Evolutionary conservation across 1,140 invertebrate species (phyloP).

Genomic region (honey bee (Apis mellifera)): DNA sequence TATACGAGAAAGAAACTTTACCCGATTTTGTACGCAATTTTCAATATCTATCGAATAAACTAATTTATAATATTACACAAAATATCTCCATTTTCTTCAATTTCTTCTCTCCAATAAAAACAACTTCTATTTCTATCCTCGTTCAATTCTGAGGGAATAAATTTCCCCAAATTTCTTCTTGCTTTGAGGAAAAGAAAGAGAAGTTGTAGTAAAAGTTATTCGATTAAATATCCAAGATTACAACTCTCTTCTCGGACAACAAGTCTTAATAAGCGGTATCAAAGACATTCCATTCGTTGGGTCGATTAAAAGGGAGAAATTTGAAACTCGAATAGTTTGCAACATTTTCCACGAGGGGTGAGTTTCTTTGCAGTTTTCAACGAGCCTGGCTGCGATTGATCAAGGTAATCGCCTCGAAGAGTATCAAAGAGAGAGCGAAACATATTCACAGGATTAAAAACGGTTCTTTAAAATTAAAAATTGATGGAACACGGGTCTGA

Average conservation of each 20-base stretch:
- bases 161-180: background rate
- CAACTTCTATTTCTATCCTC: too few species aligned
- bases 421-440: too few species aligned
- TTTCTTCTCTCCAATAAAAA: too few species aligned
- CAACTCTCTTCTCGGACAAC: too few species aligned
- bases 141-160: too few species aligned
- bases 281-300: background rate
- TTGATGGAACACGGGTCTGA: too few species aligned
- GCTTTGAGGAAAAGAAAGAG: background rate
- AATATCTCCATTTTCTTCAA: background rate
- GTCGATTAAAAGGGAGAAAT: background rate
- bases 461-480: too few species aligned
- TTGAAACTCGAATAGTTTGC: background rate
- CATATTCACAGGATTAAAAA: too few species aligned
- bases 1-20: background rate
- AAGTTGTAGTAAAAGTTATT: background rate
- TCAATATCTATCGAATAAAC: background rate
- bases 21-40: slow-evolving; percentile 8
- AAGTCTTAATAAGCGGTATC: background rate
- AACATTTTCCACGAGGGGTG: background rate
- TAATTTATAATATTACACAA: slow-evolving; percentile 2
- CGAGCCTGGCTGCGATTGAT: slow-evolving; percentile 21
- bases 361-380: background rate
- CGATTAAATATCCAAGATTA: too few species aligned
- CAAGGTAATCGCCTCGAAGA: too few species aligned